Evolutionary conservation across 2,797 vertebrate genomes (phyloP).

Genomic region (Alectoris magna): DNA sequence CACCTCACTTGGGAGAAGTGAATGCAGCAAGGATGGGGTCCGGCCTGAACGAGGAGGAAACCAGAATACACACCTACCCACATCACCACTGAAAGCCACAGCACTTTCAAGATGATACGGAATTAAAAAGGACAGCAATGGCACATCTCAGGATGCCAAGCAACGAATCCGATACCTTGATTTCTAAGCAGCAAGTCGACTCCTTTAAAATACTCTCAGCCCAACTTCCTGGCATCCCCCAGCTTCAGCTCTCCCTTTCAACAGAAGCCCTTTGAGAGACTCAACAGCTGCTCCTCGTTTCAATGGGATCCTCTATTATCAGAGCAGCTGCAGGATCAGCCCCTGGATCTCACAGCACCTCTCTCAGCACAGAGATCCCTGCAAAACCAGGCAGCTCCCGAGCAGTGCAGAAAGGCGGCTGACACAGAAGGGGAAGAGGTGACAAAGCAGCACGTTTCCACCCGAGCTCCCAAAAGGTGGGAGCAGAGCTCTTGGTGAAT

Average conservation of each 20-base stretch:
- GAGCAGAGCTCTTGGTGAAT: conserved; percentile 27
- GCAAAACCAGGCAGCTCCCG: neutral
- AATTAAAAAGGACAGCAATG: neutral
- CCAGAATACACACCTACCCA: neutral
- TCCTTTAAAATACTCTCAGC: neutral
- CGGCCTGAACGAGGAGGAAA: neutral
- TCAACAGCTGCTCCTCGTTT: conserved; percentile 46
- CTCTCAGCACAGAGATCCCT: neutral
- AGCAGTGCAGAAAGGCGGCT: neutral
- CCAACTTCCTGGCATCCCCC: neutral
- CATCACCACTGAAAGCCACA: neutral
- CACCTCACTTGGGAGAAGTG: accelerated
- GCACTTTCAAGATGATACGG: neutral
- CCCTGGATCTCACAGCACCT: neutral
- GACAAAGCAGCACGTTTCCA: neutral
- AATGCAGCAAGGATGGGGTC: neutral
- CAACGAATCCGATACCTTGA: neutral
- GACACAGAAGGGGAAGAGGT: neutral
- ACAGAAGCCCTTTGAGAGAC: conserved; percentile 44
- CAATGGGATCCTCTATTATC: conserved; percentile 31
- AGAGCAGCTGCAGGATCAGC: conserved; percentile 42
- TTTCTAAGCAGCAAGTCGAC: neutral
- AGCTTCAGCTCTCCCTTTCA: neutral
- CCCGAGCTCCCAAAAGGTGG: conserved; percentile 19
- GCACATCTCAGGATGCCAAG: neutral